Conservation (phyloP, 2,797 vertebrate species). For the Alosa sapidissima region DNA sequence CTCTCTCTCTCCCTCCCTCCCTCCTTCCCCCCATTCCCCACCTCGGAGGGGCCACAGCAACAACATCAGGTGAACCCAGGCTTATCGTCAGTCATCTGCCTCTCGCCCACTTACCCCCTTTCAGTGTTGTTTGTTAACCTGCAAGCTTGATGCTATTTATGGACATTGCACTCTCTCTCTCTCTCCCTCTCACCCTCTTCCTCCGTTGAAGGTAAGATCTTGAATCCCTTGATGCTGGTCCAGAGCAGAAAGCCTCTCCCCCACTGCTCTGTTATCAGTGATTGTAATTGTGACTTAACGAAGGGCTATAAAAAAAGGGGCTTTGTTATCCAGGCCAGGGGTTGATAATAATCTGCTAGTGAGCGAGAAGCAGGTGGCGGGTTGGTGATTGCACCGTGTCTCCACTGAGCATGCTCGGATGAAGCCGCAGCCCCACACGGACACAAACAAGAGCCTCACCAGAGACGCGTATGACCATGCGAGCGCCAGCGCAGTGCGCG, state of each 20-base stretch:
- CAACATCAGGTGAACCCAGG: constrained; percentile 23
- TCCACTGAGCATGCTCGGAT: background rate
- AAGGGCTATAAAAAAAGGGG: constrained; percentile 36
- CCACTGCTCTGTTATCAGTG: constrained; percentile 38
- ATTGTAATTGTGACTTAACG: constrained; percentile 41
- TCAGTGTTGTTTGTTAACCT: constrained; percentile 18
- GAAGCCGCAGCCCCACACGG: background rate
- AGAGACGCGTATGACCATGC: background rate
- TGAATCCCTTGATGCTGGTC: constrained; percentile 26
- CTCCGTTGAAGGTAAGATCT: background rate
- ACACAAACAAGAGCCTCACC: background rate
- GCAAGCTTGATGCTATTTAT: constrained; percentile 36
- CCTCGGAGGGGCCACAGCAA: background rate
- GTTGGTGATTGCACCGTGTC: constrained; percentile 8
- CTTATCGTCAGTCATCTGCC: constrained; percentile 29
- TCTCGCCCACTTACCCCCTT: background rate
- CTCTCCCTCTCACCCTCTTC: background rate
- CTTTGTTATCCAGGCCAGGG: constrained; percentile 48
- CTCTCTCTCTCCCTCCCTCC: background rate
- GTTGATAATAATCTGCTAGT: constrained; percentile 44
- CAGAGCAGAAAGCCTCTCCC: constrained; percentile 35
- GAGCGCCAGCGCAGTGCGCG: no score
- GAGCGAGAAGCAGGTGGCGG: constrained; percentile 18
- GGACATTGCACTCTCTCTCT: background rate
- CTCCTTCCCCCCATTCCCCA: background rate